Percentiles rank a stretch among this genome's conserved stretches.
These are phyloP conservation scores for Abrostola tripartita DNA, from an alignment of 2,888 invertebrate species.

Conservation along the genomic window DNA sequence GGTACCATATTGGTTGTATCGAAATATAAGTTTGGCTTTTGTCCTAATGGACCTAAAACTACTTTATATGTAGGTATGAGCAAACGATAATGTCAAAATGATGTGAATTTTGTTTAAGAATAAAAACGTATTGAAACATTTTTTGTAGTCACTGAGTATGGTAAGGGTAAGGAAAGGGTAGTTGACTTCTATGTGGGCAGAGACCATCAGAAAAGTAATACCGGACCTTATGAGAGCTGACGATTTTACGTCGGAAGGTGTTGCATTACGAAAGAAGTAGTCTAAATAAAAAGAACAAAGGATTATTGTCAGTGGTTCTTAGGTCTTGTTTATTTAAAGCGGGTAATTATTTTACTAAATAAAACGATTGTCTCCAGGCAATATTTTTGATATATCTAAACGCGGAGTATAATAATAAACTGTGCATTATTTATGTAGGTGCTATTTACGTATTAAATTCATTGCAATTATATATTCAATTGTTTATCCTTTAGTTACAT, in stretches of 20 bases:
- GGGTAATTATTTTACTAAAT: too few relatives aligned
- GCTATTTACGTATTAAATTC: too few relatives aligned
- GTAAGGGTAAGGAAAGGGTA: neutral
- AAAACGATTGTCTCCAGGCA: too few relatives aligned
- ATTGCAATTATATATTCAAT: too few relatives aligned
- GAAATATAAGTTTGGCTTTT: constrained; percentile 1
- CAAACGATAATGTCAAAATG: constrained; percentile 1
- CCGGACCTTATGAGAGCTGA: neutral
- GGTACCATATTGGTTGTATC: neutral
- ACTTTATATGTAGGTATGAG: neutral
- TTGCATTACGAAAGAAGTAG: neutral
- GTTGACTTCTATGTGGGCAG: too few relatives aligned
- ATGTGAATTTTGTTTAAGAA: neutral
- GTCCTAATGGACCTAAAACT: neutral
- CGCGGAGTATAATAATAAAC: too few relatives aligned
- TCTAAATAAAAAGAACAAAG: neutral
- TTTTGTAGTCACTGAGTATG: neutral
- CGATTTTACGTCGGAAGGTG: neutral
- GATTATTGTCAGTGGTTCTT: too few relatives aligned
- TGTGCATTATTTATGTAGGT: too few relatives aligned
- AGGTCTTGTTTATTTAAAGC: too few relatives aligned
- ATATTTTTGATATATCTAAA: too few relatives aligned
- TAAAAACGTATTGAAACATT: neutral
- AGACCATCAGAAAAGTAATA: too few relatives aligned
- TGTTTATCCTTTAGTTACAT: too few relatives aligned